phyloP scores from a whole-genome alignment of 2,888 invertebrate species.

The Lasioglossum marginatum region DNA sequence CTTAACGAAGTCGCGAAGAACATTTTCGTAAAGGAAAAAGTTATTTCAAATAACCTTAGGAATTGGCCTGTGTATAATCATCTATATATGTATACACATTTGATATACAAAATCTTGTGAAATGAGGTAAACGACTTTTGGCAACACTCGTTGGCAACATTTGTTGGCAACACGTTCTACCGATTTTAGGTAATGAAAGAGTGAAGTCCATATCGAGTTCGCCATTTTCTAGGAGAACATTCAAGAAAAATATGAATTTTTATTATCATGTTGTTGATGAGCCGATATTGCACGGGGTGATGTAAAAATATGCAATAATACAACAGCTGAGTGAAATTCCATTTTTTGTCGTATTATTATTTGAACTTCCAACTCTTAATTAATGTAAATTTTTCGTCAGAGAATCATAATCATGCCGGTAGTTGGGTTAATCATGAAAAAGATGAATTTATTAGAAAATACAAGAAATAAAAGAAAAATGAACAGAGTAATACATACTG shows the following conservation, averaged over 20 bases:
- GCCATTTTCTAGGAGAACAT: neutral
- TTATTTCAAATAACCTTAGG: too few species aligned
- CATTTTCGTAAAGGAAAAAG: too few species aligned
- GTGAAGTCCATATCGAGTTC: neutral
- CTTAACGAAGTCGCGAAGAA: too few species aligned
- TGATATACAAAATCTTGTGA: neutral
- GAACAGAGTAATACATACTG: too few species aligned
- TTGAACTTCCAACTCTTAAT: neutral
- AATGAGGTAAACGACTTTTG: neutral
- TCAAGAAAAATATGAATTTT: neutral
- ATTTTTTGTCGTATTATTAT: neutral
- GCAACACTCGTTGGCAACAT: neutral
- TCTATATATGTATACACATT: neutral
- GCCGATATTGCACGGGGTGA: too few species aligned
- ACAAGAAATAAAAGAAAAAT: neutral
- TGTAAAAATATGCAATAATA: neutral
- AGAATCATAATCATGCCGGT: neutral
- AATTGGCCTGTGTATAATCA: neutral
- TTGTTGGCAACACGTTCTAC: neutral
- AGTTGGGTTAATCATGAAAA: too few species aligned
- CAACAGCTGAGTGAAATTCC: neutral
- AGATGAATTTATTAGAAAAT: neutral
- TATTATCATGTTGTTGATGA: neutral
- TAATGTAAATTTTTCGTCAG: neutral
- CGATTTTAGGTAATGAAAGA: neutral